These are phyloP conservation scores for Monoplex corrugatus DNA, from an alignment of 2,888 invertebrate species.

Conservation along the genomic window DNA sequence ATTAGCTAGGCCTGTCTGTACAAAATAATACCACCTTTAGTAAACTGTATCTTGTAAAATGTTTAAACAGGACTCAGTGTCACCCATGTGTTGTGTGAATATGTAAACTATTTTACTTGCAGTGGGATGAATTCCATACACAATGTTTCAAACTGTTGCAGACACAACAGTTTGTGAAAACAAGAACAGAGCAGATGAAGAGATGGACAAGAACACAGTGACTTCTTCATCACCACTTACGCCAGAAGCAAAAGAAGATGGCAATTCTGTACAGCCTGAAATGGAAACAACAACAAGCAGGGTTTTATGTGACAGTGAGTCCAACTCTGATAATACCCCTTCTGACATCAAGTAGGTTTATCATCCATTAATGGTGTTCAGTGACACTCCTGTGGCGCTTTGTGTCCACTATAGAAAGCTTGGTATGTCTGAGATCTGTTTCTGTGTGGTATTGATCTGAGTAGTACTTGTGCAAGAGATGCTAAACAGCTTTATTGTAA, in stretches of 20 bases:
- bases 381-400: neutral
- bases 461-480: no score
- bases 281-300: neutral
- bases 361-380: neutral
- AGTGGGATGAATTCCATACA: no score
- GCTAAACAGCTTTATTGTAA: no score
- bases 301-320: constrained; percentile 15
- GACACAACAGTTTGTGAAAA: no score
- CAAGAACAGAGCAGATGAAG: neutral
- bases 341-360: constrained; percentile 18
- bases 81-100: no score
- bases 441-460: no score
- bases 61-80: no score
- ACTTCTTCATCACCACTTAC: neutral
- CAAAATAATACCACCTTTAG: no score
- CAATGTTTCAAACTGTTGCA: no score
- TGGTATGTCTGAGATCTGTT: neutral
- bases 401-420: neutral
- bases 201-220: neutral
- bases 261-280: neutral
- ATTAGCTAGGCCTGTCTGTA: no score
- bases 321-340: neutral
- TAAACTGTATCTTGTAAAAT: no score
- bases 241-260: neutral
- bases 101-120: no score